These are phyloP conservation scores for Epinotia brunnichana DNA, from an alignment of 2,888 invertebrate genomes.

Conservation along the genomic window DNA sequence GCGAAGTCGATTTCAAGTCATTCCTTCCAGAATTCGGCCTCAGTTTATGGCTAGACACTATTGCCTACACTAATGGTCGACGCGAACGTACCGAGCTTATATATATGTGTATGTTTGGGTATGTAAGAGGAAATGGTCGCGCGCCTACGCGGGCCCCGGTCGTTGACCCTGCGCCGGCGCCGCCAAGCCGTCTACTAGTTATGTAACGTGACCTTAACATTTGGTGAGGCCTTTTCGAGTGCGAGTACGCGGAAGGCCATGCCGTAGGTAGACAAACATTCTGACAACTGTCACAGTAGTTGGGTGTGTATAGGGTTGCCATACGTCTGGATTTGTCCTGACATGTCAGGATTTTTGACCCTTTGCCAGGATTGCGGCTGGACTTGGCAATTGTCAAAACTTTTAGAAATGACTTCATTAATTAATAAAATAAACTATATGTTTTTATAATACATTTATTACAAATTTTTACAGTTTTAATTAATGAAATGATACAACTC, in stretches of 20 bases:
- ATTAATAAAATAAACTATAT: too few relatives aligned
- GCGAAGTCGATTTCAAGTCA: not conserved
- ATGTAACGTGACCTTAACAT: conserved; percentile 81
- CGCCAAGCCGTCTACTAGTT: conserved; percentile 82
- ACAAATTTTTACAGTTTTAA: too few relatives aligned
- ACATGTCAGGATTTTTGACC: too few relatives aligned
- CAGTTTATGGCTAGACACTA: not conserved
- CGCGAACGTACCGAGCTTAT: not conserved
- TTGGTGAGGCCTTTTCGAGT: conserved; percentile 55
- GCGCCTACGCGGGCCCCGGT: conserved; percentile 79
- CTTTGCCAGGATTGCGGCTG: too few relatives aligned
- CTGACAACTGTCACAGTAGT: not conserved
- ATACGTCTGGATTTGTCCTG: too few relatives aligned
- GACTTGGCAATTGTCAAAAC: too few relatives aligned
- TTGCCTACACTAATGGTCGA: not conserved
- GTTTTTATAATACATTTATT: too few relatives aligned
- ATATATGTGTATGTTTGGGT: conserved; percentile 47
- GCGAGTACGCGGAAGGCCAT: not conserved
- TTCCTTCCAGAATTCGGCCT: not conserved
- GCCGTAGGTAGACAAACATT: not conserved
- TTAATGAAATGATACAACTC: too few relatives aligned
- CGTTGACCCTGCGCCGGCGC: conserved; percentile 69
- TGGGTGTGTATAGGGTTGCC: not conserved
- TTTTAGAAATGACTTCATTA: too few relatives aligned
- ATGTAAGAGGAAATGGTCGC: conserved; percentile 60